These are phyloP conservation scores for Pantelozetes paolii DNA, from an alignment of 2,888 invertebrate species.

Conservation along the genomic window DNA sequence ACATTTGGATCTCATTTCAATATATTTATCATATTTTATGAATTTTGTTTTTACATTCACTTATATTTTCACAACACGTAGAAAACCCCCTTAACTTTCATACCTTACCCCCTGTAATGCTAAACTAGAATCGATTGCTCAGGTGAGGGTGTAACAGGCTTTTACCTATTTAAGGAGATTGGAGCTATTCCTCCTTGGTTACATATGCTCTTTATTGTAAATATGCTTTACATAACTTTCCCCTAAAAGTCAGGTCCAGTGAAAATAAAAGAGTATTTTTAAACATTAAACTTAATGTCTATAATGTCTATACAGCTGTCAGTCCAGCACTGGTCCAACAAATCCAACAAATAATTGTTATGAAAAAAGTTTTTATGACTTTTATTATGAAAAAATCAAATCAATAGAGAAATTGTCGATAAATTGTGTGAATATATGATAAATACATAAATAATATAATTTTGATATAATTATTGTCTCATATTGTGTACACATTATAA, in stretches of 20 bases:
- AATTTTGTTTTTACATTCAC: too few species aligned
- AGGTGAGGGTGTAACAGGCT: not conserved
- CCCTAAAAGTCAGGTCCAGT: not conserved
- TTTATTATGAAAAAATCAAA: not conserved
- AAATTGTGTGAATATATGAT: not conserved
- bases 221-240: constrained; percentile 11
- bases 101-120: not conserved
- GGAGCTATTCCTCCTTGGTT: too few species aligned
- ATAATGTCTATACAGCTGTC: not conserved
- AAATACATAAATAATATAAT: too few species aligned
- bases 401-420: not conserved
- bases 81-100: too few species aligned
- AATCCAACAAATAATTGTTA: not conserved
- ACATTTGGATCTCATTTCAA: too few species aligned
- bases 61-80: too few species aligned
- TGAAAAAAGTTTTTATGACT: not conserved
- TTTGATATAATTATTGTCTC: constrained; percentile 5
- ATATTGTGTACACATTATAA: constrained; percentile 9
- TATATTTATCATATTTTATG: too few species aligned
- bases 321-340: too few species aligned
- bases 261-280: not conserved
- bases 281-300: not conserved
- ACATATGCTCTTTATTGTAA: too few species aligned
- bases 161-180: not conserved
- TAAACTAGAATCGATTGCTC: not conserved